phyloP scores from a whole-genome alignment of 2,113 vertebrate species.

The Ictalurus furcatus region DNA sequence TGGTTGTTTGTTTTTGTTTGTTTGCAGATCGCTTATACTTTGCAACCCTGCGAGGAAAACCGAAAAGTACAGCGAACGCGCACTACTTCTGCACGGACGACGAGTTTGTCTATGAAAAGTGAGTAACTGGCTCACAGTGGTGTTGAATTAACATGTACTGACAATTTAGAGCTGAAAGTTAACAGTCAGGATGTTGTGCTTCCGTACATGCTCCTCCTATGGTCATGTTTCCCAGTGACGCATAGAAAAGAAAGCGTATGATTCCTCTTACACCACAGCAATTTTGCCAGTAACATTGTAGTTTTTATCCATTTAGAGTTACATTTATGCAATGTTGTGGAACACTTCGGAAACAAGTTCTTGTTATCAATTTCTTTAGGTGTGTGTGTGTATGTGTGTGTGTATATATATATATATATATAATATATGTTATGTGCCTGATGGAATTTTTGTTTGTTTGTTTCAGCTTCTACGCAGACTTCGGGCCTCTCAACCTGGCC shows the following conservation, averaged over 20 bases:
- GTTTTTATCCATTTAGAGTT: not conserved
- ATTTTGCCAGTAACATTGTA: not conserved
- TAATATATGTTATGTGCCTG: not conserved
- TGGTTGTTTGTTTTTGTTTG: not conserved
- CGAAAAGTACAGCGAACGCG: slow-evolving; percentile 84
- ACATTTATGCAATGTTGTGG: not conserved
- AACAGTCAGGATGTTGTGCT: not conserved
- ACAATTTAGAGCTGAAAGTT: not conserved
- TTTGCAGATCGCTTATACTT: slow-evolving; percentile 89
- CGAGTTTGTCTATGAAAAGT: slow-evolving; percentile 92
- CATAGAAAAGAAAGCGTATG: not conserved
- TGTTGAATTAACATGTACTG: not conserved
- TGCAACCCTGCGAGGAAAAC: slow-evolving; percentile 84
- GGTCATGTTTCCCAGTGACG: not conserved
- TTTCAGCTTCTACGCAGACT: slow-evolving; percentile 92
- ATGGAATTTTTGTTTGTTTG: slow-evolving; percentile 36
- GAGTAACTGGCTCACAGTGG: slow-evolving; percentile 62
- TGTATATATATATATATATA: too few relatives aligned
- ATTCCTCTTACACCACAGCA: not conserved
- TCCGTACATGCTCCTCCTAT: fast-evolving
- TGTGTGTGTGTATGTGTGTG: too few relatives aligned
- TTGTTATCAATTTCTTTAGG: not conserved
- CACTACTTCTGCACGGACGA: slow-evolving; percentile 93
- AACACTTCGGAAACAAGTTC: not conserved
- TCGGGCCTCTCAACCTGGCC: slow-evolving; percentile 91